Evolutionary conservation across 2,797 vertebrate genomes (phyloP).

Genomic region (Ptychadena robeensis): DNA sequence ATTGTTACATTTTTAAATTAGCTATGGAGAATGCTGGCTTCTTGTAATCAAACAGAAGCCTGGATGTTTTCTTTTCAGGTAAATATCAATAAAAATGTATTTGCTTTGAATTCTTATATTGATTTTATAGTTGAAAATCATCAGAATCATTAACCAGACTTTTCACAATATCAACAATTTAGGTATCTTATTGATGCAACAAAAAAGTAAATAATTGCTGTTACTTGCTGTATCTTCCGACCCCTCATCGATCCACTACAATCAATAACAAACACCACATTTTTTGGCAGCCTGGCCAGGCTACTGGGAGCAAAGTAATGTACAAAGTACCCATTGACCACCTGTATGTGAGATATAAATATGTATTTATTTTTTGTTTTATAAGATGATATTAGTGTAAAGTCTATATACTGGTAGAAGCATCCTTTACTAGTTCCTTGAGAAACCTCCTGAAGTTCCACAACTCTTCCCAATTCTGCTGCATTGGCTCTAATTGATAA

Average conservation of each 20-base stretch:
- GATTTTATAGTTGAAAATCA: no score
- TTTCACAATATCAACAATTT: not conserved
- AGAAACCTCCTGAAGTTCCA: no score
- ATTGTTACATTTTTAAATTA: no score
- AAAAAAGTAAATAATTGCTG: not conserved
- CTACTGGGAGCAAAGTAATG: constrained; percentile 87
- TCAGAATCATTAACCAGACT: no score
- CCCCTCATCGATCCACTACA: constrained; percentile 84
- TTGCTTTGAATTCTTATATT: no score
- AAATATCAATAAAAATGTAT: no score
- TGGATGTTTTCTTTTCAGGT: no score
- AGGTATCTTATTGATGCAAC: no score
- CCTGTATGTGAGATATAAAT: constrained; percentile 1
- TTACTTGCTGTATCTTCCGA: constrained; percentile 84
- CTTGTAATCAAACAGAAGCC: no score
- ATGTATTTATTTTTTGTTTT: not conserved
- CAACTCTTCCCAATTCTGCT: no score
- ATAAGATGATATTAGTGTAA: not conserved
- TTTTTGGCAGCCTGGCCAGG: constrained; percentile 83
- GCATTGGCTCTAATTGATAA: no score
- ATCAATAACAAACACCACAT: constrained; percentile 89
- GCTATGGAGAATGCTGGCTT: no score
- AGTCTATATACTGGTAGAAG: not conserved
- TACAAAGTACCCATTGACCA: constrained; percentile 89
- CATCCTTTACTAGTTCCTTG: not conserved